These are phyloP conservation scores for Mesochorus sp. DNA, from an alignment of 2,888 invertebrate species.

Conservation along the genomic window DNA sequence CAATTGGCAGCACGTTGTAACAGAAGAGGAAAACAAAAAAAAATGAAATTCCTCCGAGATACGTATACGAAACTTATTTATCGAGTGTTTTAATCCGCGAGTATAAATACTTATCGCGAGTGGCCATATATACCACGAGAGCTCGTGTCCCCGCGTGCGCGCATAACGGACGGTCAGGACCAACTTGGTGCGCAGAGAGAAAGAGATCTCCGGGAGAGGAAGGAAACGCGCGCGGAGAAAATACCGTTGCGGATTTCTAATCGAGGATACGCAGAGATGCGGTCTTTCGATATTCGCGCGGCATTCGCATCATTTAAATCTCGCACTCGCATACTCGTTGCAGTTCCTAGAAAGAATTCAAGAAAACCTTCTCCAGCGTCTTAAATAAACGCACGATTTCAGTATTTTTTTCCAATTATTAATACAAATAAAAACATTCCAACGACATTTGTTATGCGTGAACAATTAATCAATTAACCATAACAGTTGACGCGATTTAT, in stretches of 20 bases:
- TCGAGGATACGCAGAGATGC: not conserved
- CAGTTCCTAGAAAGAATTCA: not conserved
- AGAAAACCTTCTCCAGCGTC: not conserved
- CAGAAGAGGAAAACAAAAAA: not conserved
- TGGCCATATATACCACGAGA: not conserved
- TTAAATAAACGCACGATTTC: not conserved
- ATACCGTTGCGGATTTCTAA: slow-evolving; percentile 36
- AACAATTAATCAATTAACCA: no score
- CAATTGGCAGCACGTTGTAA: not conserved
- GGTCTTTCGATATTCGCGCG: slow-evolving; percentile 21
- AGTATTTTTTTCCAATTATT: no score
- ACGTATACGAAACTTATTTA: not conserved
- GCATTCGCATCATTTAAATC: slow-evolving; percentile 22
- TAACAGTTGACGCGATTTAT: no score
- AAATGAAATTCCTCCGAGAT: slow-evolving; percentile 8
- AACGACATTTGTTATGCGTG: no score
- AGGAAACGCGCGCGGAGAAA: not conserved
- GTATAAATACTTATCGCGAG: not conserved
- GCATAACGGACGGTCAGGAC: no score
- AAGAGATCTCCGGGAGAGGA: slow-evolving; percentile 26
- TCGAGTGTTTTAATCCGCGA: slow-evolving; percentile 1
- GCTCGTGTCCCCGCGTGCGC: not conserved
- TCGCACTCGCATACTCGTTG: slow-evolving; percentile 8
- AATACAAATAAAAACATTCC: no score
- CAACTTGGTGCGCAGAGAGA: slow-evolving; percentile 3